phyloP scores from a whole-genome alignment of 2,888 invertebrate species.

The Eristalinus sepulchralis region DNA sequence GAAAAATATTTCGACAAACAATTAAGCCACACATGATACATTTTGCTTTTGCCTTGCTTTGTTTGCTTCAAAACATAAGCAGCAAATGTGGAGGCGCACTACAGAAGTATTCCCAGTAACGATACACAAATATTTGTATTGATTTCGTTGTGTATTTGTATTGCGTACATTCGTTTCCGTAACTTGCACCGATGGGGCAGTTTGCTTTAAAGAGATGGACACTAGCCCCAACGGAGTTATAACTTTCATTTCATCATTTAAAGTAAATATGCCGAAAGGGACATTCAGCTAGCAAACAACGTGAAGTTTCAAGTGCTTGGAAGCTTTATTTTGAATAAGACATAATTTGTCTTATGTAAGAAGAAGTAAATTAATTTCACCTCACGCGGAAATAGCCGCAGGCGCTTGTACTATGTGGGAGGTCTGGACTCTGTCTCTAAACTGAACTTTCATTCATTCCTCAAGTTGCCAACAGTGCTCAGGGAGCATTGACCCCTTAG shows the following conservation, averaged over 20 bases:
- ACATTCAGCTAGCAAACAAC: neutral
- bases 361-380: neutral
- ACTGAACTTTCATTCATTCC: too few relatives aligned
- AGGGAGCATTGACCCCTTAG: too few relatives aligned
- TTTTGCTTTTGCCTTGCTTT: neutral
- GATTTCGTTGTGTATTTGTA: neutral
- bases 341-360: neutral
- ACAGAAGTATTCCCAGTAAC: too few relatives aligned
- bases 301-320: neutral
- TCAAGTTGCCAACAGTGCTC: too few relatives aligned
- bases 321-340: neutral
- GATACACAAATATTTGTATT: too few relatives aligned
- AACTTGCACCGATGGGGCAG: neutral
- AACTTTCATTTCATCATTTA: neutral
- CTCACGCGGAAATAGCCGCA: too few relatives aligned
- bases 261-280: neutral
- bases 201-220: neutral
- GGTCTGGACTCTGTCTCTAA: too few relatives aligned
- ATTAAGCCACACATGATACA: neutral
- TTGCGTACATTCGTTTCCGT: neutral
- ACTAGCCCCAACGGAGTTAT: neutral
- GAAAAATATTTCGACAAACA: neutral
- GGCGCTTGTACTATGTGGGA: too few relatives aligned
- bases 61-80: neutral
- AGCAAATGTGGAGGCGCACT: neutral